Evolutionary conservation across 2,113 vertebrate species (phyloP).

Genomic region (Eulemur rufifrons): DNA sequence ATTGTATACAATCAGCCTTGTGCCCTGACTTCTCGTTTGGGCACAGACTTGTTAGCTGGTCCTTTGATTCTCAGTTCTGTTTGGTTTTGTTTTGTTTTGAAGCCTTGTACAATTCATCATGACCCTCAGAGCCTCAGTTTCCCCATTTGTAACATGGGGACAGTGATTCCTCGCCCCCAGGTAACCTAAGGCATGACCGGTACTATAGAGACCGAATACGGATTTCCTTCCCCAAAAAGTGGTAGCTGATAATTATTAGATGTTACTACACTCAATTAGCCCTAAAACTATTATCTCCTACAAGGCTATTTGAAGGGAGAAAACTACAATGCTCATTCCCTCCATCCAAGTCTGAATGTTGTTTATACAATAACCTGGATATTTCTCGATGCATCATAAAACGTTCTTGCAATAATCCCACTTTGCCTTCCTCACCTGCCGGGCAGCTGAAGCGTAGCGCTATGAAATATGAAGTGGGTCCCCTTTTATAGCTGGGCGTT

Average conservation of each 20-base stretch:
- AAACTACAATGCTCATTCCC: neutral
- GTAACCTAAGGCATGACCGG: neutral
- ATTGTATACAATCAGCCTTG: neutral
- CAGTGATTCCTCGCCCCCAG: neutral
- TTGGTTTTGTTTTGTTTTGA: neutral
- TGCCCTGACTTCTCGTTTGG: neutral
- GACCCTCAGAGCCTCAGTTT: neutral
- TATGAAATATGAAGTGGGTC: conserved; percentile 43
- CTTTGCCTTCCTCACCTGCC: neutral
- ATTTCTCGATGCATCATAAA: neutral
- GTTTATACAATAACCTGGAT: conserved; percentile 14
- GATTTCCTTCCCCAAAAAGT: neutral
- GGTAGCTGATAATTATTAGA: neutral
- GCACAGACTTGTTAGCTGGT: neutral
- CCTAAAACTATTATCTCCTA: neutral
- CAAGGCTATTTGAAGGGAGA: neutral
- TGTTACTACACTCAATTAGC: neutral
- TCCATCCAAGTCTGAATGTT: conserved; percentile 35
- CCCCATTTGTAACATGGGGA: neutral
- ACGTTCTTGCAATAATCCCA: neutral
- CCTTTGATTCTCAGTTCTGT: neutral
- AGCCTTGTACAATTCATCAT: neutral
- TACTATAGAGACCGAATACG: accelerated
- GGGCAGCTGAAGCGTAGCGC: conserved; percentile 33
- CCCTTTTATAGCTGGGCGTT: conserved; percentile 43